Percentiles rank a stretch among this genome's conserved stretches.
phyloP scores from a whole-genome alignment of 2,797 vertebrate species.

The Myotis vivesi region DNA sequence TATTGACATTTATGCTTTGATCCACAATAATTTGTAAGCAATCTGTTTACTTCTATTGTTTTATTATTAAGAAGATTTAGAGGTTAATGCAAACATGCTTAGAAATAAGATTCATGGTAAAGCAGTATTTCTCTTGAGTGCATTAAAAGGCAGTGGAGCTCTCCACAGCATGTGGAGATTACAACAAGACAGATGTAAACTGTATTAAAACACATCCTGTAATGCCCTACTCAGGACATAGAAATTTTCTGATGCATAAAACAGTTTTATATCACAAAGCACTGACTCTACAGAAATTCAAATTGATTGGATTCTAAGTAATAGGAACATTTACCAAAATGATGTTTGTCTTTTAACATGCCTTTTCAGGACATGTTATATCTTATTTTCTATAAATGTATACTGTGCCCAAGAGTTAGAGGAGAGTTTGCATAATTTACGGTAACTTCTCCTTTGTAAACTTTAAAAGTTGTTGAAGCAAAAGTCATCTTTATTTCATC shows the following conservation, averaged over 20 bases:
- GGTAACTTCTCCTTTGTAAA: not conserved
- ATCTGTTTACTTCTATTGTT: conserved; percentile 78
- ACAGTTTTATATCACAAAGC: not conserved
- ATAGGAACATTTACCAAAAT: not conserved
- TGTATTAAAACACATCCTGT: conserved; percentile 66
- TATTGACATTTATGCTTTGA: conserved; percentile 71
- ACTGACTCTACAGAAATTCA: not conserved
- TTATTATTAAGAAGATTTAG: conserved; percentile 78
- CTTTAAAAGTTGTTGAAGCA: not conserved
- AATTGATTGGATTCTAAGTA: conserved; percentile 6
- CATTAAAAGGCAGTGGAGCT: conserved; percentile 77
- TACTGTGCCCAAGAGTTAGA: not conserved
- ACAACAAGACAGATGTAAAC: conserved; percentile 73
- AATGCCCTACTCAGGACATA: conserved; percentile 46
- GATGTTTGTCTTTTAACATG: not conserved
- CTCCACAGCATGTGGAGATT: conserved; percentile 76
- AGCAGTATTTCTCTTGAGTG: conserved; percentile 71
- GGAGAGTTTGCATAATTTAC: not conserved
- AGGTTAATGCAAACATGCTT: conserved; percentile 77
- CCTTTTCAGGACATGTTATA: not conserved
- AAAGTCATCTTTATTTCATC: not conserved
- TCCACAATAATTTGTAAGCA: conserved; percentile 75
- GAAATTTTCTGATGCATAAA: conserved; percentile 42
- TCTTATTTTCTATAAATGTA: not conserved
- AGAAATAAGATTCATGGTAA: conserved; percentile 77